phyloP scores from a whole-genome alignment of 2,113 vertebrate species.

The Sula dactylatra region DNA sequence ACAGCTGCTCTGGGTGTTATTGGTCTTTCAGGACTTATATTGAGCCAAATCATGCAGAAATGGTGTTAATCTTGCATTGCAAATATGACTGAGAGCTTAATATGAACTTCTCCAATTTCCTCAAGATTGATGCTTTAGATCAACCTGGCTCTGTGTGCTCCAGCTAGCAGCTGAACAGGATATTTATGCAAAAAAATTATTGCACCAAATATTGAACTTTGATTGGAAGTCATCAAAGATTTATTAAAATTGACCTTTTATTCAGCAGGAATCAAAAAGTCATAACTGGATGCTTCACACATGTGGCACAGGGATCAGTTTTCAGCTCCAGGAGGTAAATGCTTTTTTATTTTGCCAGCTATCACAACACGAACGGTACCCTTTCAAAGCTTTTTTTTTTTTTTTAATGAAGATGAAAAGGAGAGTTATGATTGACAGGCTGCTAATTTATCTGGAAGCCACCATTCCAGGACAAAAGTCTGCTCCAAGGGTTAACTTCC shows the following conservation, averaged over 20 bases:
- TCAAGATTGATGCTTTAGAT: not conserved
- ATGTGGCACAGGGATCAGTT: not conserved
- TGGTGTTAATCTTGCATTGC: not conserved
- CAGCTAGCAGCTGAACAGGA: not conserved
- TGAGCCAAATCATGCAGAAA: not conserved
- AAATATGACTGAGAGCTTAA: constrained; percentile 3
- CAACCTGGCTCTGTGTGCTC: not conserved
- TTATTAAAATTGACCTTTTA: not conserved
- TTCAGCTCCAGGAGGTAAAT: not conserved
- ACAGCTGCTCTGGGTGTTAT: not conserved
- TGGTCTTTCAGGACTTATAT: not conserved
- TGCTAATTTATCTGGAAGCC: not conserved
- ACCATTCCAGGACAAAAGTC: not conserved
- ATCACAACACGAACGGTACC: not conserved
- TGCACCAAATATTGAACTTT: not conserved
- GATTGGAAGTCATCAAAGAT: not conserved
- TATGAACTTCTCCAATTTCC: not conserved
- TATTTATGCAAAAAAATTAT: not conserved
- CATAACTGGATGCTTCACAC: not conserved
- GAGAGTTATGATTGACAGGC: not conserved
- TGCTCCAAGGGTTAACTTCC: not conserved
- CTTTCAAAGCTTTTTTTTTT: not conserved
- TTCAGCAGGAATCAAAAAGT: not conserved
- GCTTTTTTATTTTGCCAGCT: not conserved
- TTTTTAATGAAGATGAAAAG: not conserved